Evolutionary conservation across 2,797 vertebrate species (phyloP).

Genomic region (Oreochromis mossambicus): DNA sequence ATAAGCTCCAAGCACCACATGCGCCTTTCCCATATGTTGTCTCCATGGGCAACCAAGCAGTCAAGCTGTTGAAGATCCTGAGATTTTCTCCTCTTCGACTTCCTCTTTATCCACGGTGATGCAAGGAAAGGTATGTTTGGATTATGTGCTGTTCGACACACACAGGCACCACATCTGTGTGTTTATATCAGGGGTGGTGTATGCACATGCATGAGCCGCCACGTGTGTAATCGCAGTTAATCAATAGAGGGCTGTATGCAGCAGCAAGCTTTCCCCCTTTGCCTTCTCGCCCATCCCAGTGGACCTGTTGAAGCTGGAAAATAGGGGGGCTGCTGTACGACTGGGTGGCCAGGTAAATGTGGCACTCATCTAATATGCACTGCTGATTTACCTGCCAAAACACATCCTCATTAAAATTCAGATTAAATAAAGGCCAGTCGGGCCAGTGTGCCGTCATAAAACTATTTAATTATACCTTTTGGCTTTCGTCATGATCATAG

Average conservation of each 20-base stretch:
- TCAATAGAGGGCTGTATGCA: conserved; percentile 69
- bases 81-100: conserved; percentile 37
- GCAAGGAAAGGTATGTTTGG: background rate
- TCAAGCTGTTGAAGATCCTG: conserved; percentile 46
- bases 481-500: conserved; percentile 1
- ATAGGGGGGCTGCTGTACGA: conserved; percentile 72
- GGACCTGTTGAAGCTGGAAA: conserved; percentile 69
- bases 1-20: background rate
- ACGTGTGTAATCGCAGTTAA: conserved; percentile 53
- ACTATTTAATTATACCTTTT: conserved; percentile 52
- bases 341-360: conserved; percentile 66
- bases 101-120: conserved; percentile 22
- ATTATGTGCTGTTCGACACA: background rate
- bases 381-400: conserved; percentile 49
- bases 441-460: conserved; percentile 29
- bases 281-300: conserved; percentile 49
- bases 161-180: background rate
- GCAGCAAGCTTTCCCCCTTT: conserved; percentile 13
- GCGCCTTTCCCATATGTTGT: conserved; percentile 53
- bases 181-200: background rate
- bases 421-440: conserved; percentile 54
- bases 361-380: conserved; percentile 70
- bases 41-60: conserved; percentile 55
- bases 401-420: conserved; percentile 71
- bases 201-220: conserved; percentile 9